Evolutionary conservation across 2,888 invertebrate genomes (phyloP), one percentile per base, ranked within the genome.

Genomic region (Drosophila putrida): DNA sequence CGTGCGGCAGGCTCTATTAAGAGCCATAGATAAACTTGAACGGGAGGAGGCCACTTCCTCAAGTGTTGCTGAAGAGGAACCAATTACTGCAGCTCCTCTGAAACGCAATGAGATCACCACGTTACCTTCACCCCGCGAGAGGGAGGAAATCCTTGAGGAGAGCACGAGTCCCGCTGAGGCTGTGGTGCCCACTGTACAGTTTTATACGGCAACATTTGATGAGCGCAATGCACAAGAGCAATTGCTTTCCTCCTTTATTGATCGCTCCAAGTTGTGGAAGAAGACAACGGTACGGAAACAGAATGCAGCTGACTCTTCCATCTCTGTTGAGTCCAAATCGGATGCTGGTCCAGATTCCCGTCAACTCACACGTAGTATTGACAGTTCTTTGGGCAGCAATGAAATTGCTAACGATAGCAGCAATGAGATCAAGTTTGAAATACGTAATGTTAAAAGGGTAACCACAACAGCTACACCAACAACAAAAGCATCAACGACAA

Each of bases 21-120:
- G 95, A 92, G 97, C 96, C 10, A 93, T 97, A 4, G 95, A 95
- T 54, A 96, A 96, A 84, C 93, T 97, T 51, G 96, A 97, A 92
- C 94, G 95, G 73, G 95, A 94, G 72, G 94, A 93, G 51, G 81
- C 76, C 1, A 77, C 78, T 0, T 33, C 54, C 0, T 11, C 49
- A 4, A 78, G 68, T 0, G 55, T 69, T 4, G 63, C 63, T 0
- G 79, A 53, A 28, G 39, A 9, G 70, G 66, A 47, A 31, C 13
- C 62, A 1, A 69, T 57, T n/a, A 79, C 62, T 0, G 46, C 39
- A 15, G 28, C 61, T 0, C 63, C 80, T 0, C 33, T 54, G 3
- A 51, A 44, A 5, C 61, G 35, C 4, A 59, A 36, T n/a, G 84
- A 84, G 13, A 44, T 60, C 13, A 70, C 53, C 28, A 83, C 89